These are phyloP conservation scores for Sylvilagus floridanus DNA, from an alignment of 2,797 vertebrate genomes.

Conservation along the genomic window DNA sequence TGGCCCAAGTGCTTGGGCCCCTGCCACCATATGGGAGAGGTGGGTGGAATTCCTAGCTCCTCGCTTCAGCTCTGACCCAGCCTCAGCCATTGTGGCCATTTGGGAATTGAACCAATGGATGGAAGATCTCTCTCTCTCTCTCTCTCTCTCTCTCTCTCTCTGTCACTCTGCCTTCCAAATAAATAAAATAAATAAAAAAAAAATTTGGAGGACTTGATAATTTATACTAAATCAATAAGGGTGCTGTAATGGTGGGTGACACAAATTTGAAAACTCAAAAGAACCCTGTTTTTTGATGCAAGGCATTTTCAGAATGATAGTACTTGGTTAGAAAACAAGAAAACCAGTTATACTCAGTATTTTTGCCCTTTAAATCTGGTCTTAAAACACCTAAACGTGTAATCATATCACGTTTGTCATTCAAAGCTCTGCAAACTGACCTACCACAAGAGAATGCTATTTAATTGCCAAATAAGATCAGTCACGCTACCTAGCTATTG, in stretches of 20 bases:
- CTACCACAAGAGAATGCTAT: background rate
- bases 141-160: too few relatives aligned
- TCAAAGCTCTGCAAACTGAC: background rate
- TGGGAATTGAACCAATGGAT: too few relatives aligned
- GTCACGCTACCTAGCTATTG: background rate
- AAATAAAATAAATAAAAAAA: too few relatives aligned
- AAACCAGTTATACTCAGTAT: background rate
- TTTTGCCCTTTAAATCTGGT: too few relatives aligned
- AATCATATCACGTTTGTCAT: background rate
- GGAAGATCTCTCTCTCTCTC: too few relatives aligned
- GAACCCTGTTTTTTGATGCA: constrained; percentile 17
- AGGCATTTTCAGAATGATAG: constrained; percentile 11
- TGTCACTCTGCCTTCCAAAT: too few relatives aligned
- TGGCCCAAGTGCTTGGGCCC: too few relatives aligned
- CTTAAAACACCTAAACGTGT: too few relatives aligned
- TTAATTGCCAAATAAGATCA: background rate
- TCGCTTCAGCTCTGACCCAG: too few relatives aligned
- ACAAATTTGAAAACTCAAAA: constrained; percentile 43
- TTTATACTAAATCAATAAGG: constrained; percentile 27
- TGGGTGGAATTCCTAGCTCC: too few relatives aligned
- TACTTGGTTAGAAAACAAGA: constrained; percentile 17
- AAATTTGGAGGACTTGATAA: background rate
- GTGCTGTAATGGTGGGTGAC: background rate
- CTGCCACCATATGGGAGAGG: too few relatives aligned
- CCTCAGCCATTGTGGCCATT: too few relatives aligned